Evolutionary conservation across 2,888 invertebrate species (phyloP), one percentile per base, ranked within the genome.

Genomic region (Rhaphigaster nebulosa): DNA sequence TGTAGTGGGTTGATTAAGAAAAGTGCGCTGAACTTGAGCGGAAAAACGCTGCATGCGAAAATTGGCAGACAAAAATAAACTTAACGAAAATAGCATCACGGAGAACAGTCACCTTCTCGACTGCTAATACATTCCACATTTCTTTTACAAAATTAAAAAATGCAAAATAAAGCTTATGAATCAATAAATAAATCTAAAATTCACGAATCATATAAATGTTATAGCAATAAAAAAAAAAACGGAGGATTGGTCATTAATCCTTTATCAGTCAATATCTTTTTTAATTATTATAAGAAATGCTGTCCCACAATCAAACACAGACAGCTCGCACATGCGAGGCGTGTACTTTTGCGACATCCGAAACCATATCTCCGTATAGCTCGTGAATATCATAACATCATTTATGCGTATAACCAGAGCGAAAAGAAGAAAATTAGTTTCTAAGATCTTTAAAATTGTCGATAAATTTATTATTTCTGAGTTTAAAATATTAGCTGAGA

Each of bases 21-120:
- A 29, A 20, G 65, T 29, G 15, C 29, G 13, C 29, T 15, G 65
- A 65, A 65, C 12, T 15, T 15, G 4, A 15, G 18, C 15, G 29
- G 5, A 29, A 56, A 65, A 65, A 29, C 13, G 65, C 15, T 65
- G 29, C 65, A 65, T 29, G 65, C 29, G 65, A 65, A 65, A 65
- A 65, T 65, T 65, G 65, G 65, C 65, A 65, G 65, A 65, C 65
- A 15, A 29, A 65, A 65, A 65, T 65, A 65, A 29, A 29, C 65
- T 29, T n/a, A 65, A 29, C 65, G 29, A 15, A 65, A 65, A 65
- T 65, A 65, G 65, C 65, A 65, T 29, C 65, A 13, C 15, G 0
- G 29, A 29, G 29, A 65, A n/a, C 13, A 29, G n/a, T 29, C n/a
- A n/a, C 65, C 29, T 65, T 29, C 29, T n/a, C 13, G 10, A 8